Evolutionary conservation across 2,888 invertebrate species (phyloP).

Genomic region (Lasioglossum zephyrum): DNA sequence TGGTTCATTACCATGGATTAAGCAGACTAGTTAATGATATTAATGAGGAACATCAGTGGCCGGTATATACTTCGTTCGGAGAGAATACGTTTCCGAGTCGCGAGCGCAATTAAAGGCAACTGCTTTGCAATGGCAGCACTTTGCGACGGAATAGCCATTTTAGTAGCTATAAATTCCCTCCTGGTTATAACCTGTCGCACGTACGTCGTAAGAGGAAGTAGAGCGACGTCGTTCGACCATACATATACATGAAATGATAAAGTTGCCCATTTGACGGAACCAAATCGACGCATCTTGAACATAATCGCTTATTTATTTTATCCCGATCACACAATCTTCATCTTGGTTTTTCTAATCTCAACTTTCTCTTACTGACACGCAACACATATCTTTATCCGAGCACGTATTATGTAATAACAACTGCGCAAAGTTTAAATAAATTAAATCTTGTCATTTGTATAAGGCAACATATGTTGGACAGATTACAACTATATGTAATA

Average conservation of each 20-base stretch:
- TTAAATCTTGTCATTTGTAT: no score
- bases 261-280: no score
- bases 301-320: neutral
- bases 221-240: constrained; percentile 13
- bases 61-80: constrained; percentile 1
- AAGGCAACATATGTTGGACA: no score
- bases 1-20: constrained; percentile 25
- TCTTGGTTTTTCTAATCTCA: neutral
- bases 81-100: no score
- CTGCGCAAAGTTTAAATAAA: no score
- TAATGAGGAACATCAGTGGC: constrained; percentile 24
- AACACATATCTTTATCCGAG: neutral
- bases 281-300: neutral
- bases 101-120: constrained; percentile 35
- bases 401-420: no score
- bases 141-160: constrained; percentile 42
- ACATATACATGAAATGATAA: neutral
- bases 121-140: constrained; percentile 13
- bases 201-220: constrained; percentile 23
- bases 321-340: neutral
- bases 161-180: constrained; percentile 47
- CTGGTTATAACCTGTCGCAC: constrained; percentile 29
- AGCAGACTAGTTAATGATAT: constrained; percentile 26
- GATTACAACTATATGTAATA: no score
- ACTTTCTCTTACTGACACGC: neutral